These are phyloP conservation scores for Nansenia antarctica DNA, from an alignment of 2,113 vertebrate species.

Conservation along the genomic window DNA sequence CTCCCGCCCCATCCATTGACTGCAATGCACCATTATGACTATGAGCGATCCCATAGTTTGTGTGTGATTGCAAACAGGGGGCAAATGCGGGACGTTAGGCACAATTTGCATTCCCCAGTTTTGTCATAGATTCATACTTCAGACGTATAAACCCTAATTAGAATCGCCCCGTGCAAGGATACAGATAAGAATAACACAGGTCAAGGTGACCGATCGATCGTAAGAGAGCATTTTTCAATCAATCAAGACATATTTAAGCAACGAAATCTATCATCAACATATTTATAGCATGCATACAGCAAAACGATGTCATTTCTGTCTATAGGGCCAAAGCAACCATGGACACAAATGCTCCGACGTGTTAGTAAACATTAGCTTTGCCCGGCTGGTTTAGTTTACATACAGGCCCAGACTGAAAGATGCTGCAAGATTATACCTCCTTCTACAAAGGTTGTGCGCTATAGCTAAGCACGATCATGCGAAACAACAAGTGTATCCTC, in stretches of 20 bases:
- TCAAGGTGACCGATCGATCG: constrained; percentile 68
- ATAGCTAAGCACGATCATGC: too few species aligned
- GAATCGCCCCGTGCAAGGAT: not conserved
- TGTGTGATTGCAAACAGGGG: too few species aligned
- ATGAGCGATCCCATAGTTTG: constrained; percentile 25
- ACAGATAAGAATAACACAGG: too few species aligned
- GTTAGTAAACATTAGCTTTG: constrained; percentile 49
- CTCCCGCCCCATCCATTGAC: constrained; percentile 49
- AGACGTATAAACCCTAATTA: too few species aligned
- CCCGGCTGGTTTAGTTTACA: not conserved
- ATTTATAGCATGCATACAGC: not conserved
- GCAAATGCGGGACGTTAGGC: too few species aligned
- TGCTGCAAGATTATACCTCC: too few species aligned
- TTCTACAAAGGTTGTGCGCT: not conserved
- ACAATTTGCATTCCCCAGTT: not conserved
- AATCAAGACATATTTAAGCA: not conserved
- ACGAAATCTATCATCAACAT: not conserved
- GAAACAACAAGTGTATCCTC: too few species aligned
- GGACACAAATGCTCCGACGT: not conserved
- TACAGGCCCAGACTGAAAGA: constrained; percentile 26
- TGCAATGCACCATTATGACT: constrained; percentile 79
- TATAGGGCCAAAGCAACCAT: too few species aligned
- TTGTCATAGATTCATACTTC: not conserved
- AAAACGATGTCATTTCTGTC: not conserved
- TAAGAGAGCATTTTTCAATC: not conserved